Evolutionary conservation across 2,797 vertebrate genomes (phyloP).

Genomic region (Lates japonicus): DNA sequence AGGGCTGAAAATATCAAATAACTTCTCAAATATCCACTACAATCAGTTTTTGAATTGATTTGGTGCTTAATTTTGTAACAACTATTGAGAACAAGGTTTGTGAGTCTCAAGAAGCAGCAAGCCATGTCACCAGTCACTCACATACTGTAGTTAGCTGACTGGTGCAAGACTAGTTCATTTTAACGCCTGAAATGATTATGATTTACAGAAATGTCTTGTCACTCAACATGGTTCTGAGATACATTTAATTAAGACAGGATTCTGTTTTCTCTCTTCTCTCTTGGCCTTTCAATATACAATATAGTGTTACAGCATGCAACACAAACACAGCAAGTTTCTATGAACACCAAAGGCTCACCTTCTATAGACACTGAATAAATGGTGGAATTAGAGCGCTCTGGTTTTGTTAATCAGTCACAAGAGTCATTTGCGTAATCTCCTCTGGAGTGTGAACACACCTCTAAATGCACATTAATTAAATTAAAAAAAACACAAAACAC

Average conservation of each 20-base stretch:
- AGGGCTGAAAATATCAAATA: neutral
- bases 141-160: too few relatives aligned
- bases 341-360: neutral
- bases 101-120: neutral
- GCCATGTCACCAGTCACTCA: neutral
- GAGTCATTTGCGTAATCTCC: slow-evolving; percentile 18
- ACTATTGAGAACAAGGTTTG: neutral
- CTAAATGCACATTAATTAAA: slow-evolving; percentile 5
- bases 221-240: neutral
- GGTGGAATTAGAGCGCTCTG: slow-evolving; percentile 17
- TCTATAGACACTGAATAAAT: neutral
- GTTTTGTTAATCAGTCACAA: slow-evolving; percentile 30
- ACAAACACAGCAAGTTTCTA: neutral
- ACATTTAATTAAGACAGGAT: neutral
- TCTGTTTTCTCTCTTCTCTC: neutral
- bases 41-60: neutral
- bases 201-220: neutral
- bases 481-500: neutral
- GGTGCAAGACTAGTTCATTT: neutral
- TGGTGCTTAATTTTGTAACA: neutral
- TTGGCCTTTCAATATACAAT: neutral
- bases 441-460: slow-evolving; percentile 3
- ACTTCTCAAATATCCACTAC: neutral
- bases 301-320: neutral
- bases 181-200: neutral